Evolutionary conservation across 2,888 invertebrate genomes (phyloP).

Genomic region (Elgonia sp.): DNA sequence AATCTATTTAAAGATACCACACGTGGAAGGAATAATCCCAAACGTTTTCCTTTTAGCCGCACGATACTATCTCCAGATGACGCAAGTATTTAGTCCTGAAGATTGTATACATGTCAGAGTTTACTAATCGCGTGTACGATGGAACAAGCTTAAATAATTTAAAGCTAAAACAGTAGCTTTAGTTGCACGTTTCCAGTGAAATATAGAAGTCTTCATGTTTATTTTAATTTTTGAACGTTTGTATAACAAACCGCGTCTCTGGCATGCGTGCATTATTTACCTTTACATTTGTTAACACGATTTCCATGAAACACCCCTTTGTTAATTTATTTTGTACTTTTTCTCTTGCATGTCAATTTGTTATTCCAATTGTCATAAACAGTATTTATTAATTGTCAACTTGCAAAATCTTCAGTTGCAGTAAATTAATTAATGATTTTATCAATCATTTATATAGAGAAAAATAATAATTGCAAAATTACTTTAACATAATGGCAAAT

Average conservation of each 20-base stretch:
- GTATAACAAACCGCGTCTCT: conserved; percentile 64
- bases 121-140: conserved; percentile 50
- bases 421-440: too few relatives aligned
- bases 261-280: conserved; percentile 67
- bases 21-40: background rate
- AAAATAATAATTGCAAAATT: too few relatives aligned
- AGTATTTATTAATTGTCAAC: too few relatives aligned
- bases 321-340: conserved; percentile 26
- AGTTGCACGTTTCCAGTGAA: conserved; percentile 48
- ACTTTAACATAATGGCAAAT: too few relatives aligned
- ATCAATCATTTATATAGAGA: too few relatives aligned
- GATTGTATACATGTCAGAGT: conserved; percentile 37
- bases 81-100: conserved; percentile 45
- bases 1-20: conserved; percentile 23
- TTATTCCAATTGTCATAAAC: conserved; percentile 35
- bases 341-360: conserved; percentile 42
- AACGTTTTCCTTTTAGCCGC: conserved; percentile 10
- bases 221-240: conserved; percentile 65
- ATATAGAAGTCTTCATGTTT: conserved; percentile 61
- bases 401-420: too few relatives aligned
- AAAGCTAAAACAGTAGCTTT: conserved; percentile 44
- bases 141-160: conserved; percentile 59
- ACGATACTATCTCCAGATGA: conserved; percentile 38
- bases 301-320: conserved; percentile 48
- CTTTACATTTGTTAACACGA: conserved; percentile 24